Conservation (phyloP, 2,797 vertebrate species). For the Eremophila alpestris region DNA sequence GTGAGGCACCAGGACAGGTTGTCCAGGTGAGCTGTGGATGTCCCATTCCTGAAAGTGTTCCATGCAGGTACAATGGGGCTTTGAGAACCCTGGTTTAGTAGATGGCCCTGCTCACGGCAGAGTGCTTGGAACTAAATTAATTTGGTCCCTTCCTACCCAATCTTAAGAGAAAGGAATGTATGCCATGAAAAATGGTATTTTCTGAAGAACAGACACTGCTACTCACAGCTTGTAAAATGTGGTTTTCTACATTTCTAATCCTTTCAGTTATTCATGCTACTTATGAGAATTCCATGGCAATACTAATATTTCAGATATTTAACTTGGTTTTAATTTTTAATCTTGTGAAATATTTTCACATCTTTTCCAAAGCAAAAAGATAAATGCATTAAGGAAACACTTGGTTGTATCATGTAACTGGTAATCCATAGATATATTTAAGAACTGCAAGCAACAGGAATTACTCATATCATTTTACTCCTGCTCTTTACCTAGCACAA, state of each 20-base stretch:
- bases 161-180: background rate
- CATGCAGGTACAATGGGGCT: fast-evolving
- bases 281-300: background rate
- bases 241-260: background rate
- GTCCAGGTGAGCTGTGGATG: background rate
- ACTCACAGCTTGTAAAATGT: background rate
- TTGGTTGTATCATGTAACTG: background rate
- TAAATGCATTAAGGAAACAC: background rate
- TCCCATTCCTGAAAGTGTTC: background rate
- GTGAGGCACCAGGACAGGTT: background rate
- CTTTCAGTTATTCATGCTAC: background rate
- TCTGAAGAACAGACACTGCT: background rate
- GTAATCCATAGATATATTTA: background rate
- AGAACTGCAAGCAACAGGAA: background rate
- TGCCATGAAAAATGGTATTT: background rate
- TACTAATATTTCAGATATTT: background rate
- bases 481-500: background rate
- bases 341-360: background rate
- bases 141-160: background rate
- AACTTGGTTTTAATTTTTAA: background rate
- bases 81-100: background rate
- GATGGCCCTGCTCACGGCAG: background rate
- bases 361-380: background rate
- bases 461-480: background rate
- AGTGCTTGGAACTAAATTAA: background rate